A percentile compares a stretch with the other conserved stretches of the same genome.
These are phyloP conservation scores for Cichladusa arquata DNA, from an alignment of 2,113 vertebrate genomes.

Conservation along the genomic window DNA sequence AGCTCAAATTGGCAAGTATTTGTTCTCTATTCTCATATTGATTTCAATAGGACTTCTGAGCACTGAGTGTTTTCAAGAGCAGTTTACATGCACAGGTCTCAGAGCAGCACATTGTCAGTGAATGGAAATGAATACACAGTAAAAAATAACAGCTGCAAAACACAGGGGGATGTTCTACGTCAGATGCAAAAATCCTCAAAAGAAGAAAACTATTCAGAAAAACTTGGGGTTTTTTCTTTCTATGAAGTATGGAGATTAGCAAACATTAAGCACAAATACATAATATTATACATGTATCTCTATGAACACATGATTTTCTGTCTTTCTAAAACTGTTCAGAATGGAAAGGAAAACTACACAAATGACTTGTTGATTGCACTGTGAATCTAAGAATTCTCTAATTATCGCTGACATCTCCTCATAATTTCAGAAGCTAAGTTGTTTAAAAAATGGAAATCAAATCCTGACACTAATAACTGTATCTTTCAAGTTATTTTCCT, in stretches of 20 bases:
- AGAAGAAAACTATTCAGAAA: background rate
- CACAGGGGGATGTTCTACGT: background rate
- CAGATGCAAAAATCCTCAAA: conserved; percentile 24
- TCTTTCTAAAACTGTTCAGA: conserved; percentile 4
- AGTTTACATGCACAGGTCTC: conserved; percentile 29
- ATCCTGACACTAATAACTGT: conserved; percentile 39
- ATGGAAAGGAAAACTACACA: conserved; percentile 29
- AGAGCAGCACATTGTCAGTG: background rate
- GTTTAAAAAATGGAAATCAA: conserved; percentile 23
- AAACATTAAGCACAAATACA: background rate
- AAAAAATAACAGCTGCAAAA: conserved; percentile 49
- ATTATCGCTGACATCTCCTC: conserved; percentile 45
- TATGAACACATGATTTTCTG: conserved; percentile 39
- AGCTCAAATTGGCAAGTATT: conserved; percentile 27
- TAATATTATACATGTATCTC: background rate
- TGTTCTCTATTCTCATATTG: conserved; percentile 36
- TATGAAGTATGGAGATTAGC: background rate
- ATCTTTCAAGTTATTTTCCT: conserved; percentile 13
- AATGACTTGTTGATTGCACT: conserved; percentile 56
- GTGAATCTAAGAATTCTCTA: conserved; percentile 43
- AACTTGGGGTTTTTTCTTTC: background rate
- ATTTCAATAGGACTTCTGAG: conserved; percentile 50
- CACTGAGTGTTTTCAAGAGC: conserved; percentile 18
- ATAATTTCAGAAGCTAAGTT: conserved; percentile 26
- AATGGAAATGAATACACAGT: conserved; percentile 8